Percentiles rank a stretch among this genome's conserved stretches.
Conservation (phyloP, 2,797 vertebrate genomes). For the Halcyon badia region DNA sequence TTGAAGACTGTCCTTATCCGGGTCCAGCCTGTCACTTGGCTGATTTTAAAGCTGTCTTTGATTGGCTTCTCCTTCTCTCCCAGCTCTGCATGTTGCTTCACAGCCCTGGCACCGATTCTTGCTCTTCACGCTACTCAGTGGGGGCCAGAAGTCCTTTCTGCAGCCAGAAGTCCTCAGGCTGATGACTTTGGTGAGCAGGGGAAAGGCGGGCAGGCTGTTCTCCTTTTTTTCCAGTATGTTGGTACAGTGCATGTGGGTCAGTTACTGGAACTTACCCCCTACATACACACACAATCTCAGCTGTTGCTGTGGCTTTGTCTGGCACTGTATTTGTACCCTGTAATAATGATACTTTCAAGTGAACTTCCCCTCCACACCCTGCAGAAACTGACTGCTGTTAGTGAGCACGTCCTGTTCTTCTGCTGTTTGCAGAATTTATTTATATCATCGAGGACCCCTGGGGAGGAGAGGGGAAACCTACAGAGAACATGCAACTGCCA, state of each 20-base stretch:
- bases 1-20: not conserved
- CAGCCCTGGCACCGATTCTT: slow-evolving; percentile 93
- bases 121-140: slow-evolving; percentile 84
- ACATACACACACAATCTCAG: not conserved
- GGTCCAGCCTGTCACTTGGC: not conserved
- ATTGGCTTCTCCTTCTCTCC: slow-evolving; percentile 4
- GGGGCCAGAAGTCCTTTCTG: slow-evolving; percentile 83
- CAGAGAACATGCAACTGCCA: not conserved
- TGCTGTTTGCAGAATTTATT: slow-evolving; percentile 14
- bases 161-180: slow-evolving; percentile 88
- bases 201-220: not conserved
- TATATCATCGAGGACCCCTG: not conserved
- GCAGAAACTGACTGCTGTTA: not conserved
- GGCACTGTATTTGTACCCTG: fast-evolving
- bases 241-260: not conserved
- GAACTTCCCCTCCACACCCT: slow-evolving; percentile 4
- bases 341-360: not conserved
- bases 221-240: not conserved
- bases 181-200: slow-evolving; percentile 86
- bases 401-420: not conserved
- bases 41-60: not conserved
- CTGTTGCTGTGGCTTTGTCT: not conserved
- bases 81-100: slow-evolving; percentile 85
- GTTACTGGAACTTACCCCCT: not conserved
- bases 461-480: not conserved